These are phyloP conservation scores for Buathra laborator DNA, from an alignment of 2,888 invertebrate species.

Conservation along the genomic window DNA sequence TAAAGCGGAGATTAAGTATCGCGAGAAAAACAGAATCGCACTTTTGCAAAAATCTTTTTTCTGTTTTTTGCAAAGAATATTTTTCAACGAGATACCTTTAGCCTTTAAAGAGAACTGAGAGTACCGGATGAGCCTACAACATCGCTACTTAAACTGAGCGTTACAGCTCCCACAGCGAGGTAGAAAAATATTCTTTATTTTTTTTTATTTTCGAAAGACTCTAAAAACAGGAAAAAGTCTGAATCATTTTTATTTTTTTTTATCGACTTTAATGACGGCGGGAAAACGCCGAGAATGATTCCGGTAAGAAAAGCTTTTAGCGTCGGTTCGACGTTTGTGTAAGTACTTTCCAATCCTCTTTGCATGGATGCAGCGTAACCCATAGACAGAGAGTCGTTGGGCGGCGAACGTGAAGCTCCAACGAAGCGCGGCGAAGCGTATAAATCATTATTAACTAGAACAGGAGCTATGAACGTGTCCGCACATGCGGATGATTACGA, in stretches of 20 bases:
- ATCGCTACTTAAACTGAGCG: too few relatives aligned
- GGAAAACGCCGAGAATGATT: background rate
- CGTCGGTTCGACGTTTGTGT: constrained; percentile 26
- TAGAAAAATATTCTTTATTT: too few relatives aligned
- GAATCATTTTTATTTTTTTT: background rate
- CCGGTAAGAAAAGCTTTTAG: constrained; percentile 37
- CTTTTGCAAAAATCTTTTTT: too few relatives aligned
- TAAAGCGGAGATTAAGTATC: too few relatives aligned
- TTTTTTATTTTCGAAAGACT: too few relatives aligned
- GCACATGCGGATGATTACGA: constrained; percentile 19
- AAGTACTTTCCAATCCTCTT: constrained; percentile 50
- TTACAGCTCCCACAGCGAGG: too few relatives aligned
- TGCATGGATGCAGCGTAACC: constrained; percentile 1
- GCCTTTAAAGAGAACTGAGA: too few relatives aligned
- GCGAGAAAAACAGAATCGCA: too few relatives aligned
- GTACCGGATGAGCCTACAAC: too few relatives aligned
- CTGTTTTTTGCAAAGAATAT: too few relatives aligned
- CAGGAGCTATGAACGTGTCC: constrained; percentile 25
- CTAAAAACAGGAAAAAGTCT: too few relatives aligned
- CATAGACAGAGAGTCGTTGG: background rate
- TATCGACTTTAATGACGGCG: background rate
- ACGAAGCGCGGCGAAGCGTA: background rate
- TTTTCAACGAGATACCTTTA: too few relatives aligned
- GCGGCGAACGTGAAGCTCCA: background rate
- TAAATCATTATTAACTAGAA: constrained; percentile 50